Base-by-base conservation (phyloP, 2,113 vertebrate species). In the Gallinago media region DNA sequence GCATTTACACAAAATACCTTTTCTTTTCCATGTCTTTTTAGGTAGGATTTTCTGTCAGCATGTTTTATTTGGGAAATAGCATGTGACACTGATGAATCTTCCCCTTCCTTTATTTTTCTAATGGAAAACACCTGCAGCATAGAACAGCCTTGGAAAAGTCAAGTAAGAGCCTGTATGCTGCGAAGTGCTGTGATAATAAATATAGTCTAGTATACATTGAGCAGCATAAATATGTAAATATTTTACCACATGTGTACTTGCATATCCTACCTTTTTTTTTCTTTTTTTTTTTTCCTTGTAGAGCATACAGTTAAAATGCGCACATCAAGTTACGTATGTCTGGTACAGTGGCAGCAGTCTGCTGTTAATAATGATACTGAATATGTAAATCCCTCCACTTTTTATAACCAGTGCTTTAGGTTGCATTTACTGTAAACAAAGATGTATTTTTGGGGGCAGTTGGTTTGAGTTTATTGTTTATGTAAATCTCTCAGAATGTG, bases 401-500 rank as follows among this genome's bases (percentile, higher is more conserved):
- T 94, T 92, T 93, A 59, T 73, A 93, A 85, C 77, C 65, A 42
- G 47, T 94, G 94, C 96, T 98, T 97, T 97, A 96, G 97, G 97
- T 98, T 98, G 98, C 98, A 98, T 99, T 99, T 98, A 98, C 98
- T 98, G 97, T 99, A 99, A 99, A 99, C 99, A 99, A 98, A 99
- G 99, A 99, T 99, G 98, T 99, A 99, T 99, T 99, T 99, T 98
- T 1, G 70, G 91, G 98, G 97, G 98, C 98, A 98, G 98, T 99
- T 99, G 98, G 98, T 99, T 98, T 98, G 98, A 98, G 98, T 99
- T 99, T 98, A 99, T 99, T 99, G 98, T 99, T 99, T 99, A 99
- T 99, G 99, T 99, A 99, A 99, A 99, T 99, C 98, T 99, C 98
- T 97, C 98, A 98, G 99, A 99, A 99, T 99, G 99, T 99, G 99